Base-by-base conservation (phyloP, 2,113 vertebrate species). In the Istiophorus platypterus region DNA sequence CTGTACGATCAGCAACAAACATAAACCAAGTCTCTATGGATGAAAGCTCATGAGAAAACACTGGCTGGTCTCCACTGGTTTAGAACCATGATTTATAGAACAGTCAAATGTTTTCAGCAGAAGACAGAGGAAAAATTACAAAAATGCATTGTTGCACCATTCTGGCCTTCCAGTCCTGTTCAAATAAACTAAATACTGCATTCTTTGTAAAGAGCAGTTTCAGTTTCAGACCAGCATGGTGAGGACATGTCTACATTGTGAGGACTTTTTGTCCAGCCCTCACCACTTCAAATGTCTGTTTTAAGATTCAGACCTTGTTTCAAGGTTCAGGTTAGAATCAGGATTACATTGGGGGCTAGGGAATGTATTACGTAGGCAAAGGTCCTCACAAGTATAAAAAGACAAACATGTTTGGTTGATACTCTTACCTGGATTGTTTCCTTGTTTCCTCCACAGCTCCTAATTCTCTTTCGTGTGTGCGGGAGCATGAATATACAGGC, bases 401-500 rank as follows among this genome's bases (percentile, higher is more conserved):
- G 18, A 15, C 2, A 4, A 58, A 7, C 15, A 7, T 54, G 31
- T 77, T 59, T 54, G 68, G 57, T 47, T 18, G 39, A 4, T n/a
- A 6, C 37, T 61, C 52, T 22, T 80, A 76, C 72, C 52, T 67
- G n/a, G 22, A 54, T 6, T 7, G 26, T 57, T 11, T 31, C 27
- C 0, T 6, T 7, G 26, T 57, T 11, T 31, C 27, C 0, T 59
- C 5, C 26, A 24, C 72, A 64, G 14, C 63, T 64, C n/a, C 26
- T 14, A 3, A 29, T 27, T 41, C 24, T 45, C 15, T 5, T 47
- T 29, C 18, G 6, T 54, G 47, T 31, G 8, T 63, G 22, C 63
- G 4, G 9, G 65, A 11, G 45, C 17, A 51, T n/a, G 31, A 15
- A 54, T 3, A 17, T 31, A 42, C 22, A 18, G 57, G 56, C 34